These are phyloP conservation scores for Clarias batrachus DNA, from an alignment of 2,113 vertebrate species.

Conservation along the genomic window DNA sequence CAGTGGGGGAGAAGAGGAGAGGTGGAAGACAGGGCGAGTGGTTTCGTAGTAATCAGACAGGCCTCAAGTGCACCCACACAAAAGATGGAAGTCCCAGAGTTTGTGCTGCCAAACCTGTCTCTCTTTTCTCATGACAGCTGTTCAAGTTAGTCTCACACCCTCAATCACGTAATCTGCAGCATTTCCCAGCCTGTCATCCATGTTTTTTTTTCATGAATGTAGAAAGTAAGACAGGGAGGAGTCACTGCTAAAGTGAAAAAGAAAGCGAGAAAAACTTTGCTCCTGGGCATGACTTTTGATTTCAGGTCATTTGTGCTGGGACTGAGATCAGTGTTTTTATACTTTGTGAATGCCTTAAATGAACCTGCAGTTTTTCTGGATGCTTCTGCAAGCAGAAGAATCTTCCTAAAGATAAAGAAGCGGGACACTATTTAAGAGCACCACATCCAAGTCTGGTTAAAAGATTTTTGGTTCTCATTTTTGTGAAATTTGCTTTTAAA, in stretches of 20 bases:
- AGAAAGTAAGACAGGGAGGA: not conserved
- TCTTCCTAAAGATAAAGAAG: not conserved
- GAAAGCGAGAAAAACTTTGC: not conserved
- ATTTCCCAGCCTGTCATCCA: not conserved
- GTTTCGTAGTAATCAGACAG: slow-evolving; percentile 56
- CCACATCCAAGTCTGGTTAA: too few relatives aligned
- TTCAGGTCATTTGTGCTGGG: not conserved
- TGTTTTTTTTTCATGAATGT: not conserved
- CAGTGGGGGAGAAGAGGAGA: slow-evolving; percentile 35
- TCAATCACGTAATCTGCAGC: slow-evolving; percentile 32
- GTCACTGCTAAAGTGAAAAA: not conserved
- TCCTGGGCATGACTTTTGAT: not conserved
- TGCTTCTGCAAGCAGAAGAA: not conserved
- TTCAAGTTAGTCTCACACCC: slow-evolving; percentile 21
- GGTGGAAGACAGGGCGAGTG: slow-evolving; percentile 20
- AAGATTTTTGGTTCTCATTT: not conserved
- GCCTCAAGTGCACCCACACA: slow-evolving; percentile 66
- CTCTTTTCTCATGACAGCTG: slow-evolving; percentile 29
- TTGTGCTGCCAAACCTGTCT: slow-evolving; percentile 37
- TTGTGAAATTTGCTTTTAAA: not conserved
- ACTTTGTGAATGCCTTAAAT: not conserved
- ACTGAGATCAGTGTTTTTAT: not conserved
- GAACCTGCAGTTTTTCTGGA: not conserved
- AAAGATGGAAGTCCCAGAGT: slow-evolving; percentile 67
- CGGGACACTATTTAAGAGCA: not conserved